Evolutionary conservation across 1,140 invertebrate genomes (phyloP), one percentile per base, ranked within the genome.

Genomic region (Nephotettix cincticeps): DNA sequence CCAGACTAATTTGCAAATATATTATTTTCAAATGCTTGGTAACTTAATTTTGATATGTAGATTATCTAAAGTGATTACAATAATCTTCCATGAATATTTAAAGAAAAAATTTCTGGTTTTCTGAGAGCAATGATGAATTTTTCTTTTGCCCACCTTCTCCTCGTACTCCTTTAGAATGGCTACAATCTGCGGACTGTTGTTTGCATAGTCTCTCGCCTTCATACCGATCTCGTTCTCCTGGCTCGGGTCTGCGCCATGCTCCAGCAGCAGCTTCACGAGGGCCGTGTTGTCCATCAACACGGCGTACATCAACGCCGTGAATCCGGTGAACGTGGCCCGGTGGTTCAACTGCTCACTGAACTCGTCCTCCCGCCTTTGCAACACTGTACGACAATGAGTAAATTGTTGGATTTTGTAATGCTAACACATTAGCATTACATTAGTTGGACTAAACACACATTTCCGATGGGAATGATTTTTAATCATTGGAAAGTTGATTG

Each of bases 281-380:
- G 84, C 83, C 23, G 84, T 76, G 76, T 90, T 89, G 82, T 95
- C 89, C 14, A 87, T 84, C 30, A 97, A 81, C 47, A 90, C 92
- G 19, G 94, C 94, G 85, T 97, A 98, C 81, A 97, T 95, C 47
- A 98, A 83, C 51, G 94, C 88, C 65, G 95, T 96, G 80, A 93
- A 96, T 21, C 93, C 94, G 71, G 88, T 84, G 79, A 94, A 97
- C 11, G 87, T 89, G 9, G 71, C 66, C 17, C 89, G 76, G 54
- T 61, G 21, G 36, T 91, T 93, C 69, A 96, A 84, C 27, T 84
- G 78, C 73, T 89, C 84, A 75, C 87, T 91, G 80, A 96, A 97
- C 79, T 95, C 91, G 51, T 92, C 89, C 77, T 95, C 92, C 69
- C 93, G 82, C 29, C 83, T 84, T 68, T 87, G 81, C 61, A 91